These are phyloP conservation scores for Clarias macrocephalus DNA, from an alignment of 2,113 vertebrate species.

Conservation along the genomic window DNA sequence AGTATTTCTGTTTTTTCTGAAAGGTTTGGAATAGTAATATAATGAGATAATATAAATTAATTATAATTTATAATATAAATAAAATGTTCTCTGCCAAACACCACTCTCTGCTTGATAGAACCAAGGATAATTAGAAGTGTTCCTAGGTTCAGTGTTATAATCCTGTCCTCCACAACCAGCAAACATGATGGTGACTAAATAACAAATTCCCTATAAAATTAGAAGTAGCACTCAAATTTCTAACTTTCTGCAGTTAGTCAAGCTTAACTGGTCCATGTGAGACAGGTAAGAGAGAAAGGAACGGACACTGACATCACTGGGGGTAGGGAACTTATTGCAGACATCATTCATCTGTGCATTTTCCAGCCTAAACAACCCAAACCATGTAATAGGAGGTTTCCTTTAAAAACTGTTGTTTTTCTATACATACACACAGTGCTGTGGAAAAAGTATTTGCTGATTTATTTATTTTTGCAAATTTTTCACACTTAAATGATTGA, in stretches of 20 bases:
- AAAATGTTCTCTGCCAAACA: conserved; percentile 85
- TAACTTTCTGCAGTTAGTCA: not conserved
- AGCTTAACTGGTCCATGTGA: not conserved
- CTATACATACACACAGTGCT: too few species aligned
- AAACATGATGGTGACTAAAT: conserved; percentile 15
- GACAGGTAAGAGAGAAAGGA: not conserved
- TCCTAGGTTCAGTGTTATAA: conserved; percentile 74
- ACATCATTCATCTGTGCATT: not conserved
- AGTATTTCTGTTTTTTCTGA: too few species aligned
- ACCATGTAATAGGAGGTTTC: not conserved
- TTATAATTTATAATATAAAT: too few species aligned
- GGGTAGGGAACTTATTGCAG: too few species aligned
- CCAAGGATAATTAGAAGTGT: conserved; percentile 81
- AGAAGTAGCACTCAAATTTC: not conserved
- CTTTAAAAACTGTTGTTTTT: too few species aligned
- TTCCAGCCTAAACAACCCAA: not conserved
- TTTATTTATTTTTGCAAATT: too few species aligned
- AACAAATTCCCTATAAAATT: not conserved
- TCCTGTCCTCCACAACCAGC: not conserved
- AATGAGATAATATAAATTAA: too few species aligned
- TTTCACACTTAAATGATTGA: too few species aligned
- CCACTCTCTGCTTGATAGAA: conserved; percentile 85
- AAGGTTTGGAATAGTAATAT: too few species aligned
- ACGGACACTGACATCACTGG: not conserved
- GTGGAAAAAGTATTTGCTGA: too few species aligned